phyloP scores from a whole-genome alignment of 2,113 vertebrate species.

The Enhydra lutris region DNA sequence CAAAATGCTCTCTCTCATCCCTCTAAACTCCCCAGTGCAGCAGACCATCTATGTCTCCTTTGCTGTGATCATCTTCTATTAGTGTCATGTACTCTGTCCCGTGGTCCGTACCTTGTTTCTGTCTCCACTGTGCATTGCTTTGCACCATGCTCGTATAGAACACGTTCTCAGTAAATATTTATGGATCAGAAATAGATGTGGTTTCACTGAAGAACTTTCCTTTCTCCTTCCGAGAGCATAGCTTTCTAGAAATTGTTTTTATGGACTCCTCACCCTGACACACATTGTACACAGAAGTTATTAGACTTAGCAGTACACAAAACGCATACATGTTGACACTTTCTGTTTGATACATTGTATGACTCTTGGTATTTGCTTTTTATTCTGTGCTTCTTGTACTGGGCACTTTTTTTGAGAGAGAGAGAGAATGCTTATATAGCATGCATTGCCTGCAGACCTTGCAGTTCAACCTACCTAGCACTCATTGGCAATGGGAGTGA shows the following conservation, averaged over 20 bases:
- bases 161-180: neutral
- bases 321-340: neutral
- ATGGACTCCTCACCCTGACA: neutral
- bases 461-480: neutral
- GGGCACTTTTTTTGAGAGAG: neutral
- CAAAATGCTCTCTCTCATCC: neutral
- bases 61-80: neutral
- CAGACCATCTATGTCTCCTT: neutral
- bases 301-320: neutral
- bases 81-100: neutral
- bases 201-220: neutral
- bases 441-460: neutral
- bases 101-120: neutral
- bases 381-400: neutral
- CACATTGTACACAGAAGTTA: neutral
- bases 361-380: neutral
- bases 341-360: neutral
- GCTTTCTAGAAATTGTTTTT: neutral
- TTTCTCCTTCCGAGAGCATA: neutral
- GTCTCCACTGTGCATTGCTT: neutral
- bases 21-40: neutral
- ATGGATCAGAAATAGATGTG: neutral
- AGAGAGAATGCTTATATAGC: neutral
- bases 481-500: neutral
- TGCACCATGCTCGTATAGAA: neutral